Conservation (phyloP, 2,888 invertebrate genomes). For the Calameuta idolon region DNA sequence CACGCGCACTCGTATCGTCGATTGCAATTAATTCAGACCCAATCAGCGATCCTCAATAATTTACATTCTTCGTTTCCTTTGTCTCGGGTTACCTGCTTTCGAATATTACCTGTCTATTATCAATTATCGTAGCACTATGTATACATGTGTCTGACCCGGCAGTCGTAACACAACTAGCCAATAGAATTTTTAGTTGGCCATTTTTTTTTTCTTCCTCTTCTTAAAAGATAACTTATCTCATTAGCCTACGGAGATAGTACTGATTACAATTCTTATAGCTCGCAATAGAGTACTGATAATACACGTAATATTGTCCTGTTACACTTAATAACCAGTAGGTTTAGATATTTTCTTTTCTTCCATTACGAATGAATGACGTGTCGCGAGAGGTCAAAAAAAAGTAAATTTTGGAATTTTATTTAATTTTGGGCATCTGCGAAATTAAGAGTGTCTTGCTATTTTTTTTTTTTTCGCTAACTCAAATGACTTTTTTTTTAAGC, state of each 20-base stretch:
- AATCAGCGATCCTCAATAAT: no score
- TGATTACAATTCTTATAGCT: constrained; percentile 5
- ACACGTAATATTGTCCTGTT: constrained; percentile 58
- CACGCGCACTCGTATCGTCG: no score
- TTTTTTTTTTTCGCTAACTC: no score
- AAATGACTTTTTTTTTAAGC: no score
- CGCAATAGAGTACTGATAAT: constrained; percentile 26
- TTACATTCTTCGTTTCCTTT: no score
- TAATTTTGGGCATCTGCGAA: no score
- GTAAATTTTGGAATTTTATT: not conserved
- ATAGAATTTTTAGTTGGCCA: not conserved
- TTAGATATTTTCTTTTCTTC: constrained; percentile 30
- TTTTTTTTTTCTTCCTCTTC: not conserved
- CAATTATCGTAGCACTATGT: no score
- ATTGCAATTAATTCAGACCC: no score
- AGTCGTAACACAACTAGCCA: constrained; percentile 5
- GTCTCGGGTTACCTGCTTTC: no score
- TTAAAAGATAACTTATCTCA: constrained; percentile 17
- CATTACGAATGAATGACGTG: not conserved
- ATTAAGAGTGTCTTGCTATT: no score
- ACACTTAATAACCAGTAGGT: constrained; percentile 52
- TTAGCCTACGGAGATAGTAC: constrained; percentile 30
- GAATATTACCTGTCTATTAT: no score
- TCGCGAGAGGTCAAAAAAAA: not conserved
- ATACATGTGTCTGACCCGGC: no score